phyloP scores from a whole-genome alignment of 2,888 invertebrate genomes.

The Asteroscopus sphinx region DNA sequence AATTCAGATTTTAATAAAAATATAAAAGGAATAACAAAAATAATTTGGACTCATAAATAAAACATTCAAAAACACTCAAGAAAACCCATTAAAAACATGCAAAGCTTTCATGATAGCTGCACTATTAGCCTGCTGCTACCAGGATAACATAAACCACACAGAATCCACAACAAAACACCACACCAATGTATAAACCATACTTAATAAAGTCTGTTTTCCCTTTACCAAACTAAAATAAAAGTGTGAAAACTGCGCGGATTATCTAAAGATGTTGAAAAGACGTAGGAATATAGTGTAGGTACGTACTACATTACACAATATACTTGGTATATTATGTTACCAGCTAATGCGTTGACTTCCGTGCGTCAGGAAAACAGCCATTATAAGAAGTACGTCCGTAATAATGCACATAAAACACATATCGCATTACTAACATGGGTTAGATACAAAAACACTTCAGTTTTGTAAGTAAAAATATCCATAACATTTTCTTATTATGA shows the following conservation, averaged over 20 bases:
- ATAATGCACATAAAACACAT: conserved; percentile 46
- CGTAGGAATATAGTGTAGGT: conserved; percentile 9
- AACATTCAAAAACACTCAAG: conserved; percentile 1
- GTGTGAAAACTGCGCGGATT: conserved; percentile 11
- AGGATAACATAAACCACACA: conserved; percentile 35
- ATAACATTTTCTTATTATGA: not conserved
- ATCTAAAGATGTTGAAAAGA: conserved; percentile 16
- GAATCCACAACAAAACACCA: conserved; percentile 27
- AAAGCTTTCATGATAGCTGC: conserved; percentile 43
- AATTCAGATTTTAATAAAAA: not conserved
- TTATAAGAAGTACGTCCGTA: conserved; percentile 39
- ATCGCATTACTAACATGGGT: conserved; percentile 48
- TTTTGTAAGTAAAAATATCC: conserved; percentile 34
- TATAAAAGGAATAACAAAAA: not conserved
- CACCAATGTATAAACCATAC: conserved; percentile 18
- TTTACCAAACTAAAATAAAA: conserved; percentile 7
- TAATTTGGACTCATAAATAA: not conserved
- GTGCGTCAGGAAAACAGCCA: conserved; percentile 48
- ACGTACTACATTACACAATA: conserved; percentile 23
- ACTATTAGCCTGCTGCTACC: conserved; percentile 29
- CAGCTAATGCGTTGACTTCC: conserved; percentile 49
- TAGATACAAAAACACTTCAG: conserved; percentile 25
- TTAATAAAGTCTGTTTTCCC: conserved; percentile 34
- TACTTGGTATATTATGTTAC: conserved; percentile 38
- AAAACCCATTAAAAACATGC: conserved; percentile 40